A percentile compares a stretch with the other conserved stretches of the same genome.
Evolutionary conservation across 2,797 vertebrate species (phyloP).

Genomic region (Yasuhikotakia modesta): DNA sequence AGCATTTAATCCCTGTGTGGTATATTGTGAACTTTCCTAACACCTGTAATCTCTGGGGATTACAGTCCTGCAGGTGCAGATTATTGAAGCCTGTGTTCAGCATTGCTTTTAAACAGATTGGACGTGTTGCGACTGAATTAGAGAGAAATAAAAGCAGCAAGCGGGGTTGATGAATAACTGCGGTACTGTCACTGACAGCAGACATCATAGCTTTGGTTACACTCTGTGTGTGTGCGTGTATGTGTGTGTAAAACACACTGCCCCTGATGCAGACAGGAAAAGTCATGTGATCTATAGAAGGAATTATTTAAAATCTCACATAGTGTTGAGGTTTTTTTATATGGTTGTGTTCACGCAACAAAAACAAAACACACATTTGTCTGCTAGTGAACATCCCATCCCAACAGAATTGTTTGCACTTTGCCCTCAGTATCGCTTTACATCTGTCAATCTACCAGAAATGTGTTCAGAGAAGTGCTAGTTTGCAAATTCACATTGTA

Average conservation of each 20-base stretch:
- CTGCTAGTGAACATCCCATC: not conserved
- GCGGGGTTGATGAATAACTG: slow-evolving; percentile 52
- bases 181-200: slow-evolving; percentile 50
- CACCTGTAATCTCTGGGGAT: slow-evolving; percentile 54
- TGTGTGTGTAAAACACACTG: slow-evolving; percentile 20
- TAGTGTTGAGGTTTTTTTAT: not conserved
- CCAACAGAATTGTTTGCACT: not conserved
- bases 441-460: slow-evolving; percentile 9
- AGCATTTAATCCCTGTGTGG: slow-evolving; percentile 10
- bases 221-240: slow-evolving; percentile 3
- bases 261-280: slow-evolving; percentile 29
- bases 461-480: slow-evolving; percentile 18
- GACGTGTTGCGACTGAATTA: not conserved
- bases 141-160: slow-evolving; percentile 1
- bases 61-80: slow-evolving; percentile 43
- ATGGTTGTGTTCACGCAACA: not conserved
- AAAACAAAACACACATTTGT: too few species aligned
- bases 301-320: slow-evolving; percentile 24
- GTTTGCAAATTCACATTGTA: slow-evolving; percentile 27
- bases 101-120: slow-evolving; percentile 38
- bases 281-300: slow-evolving; percentile 30
- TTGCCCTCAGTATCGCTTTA: not conserved
- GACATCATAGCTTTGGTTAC: slow-evolving; percentile 40
- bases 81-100: slow-evolving; percentile 24
- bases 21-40: slow-evolving; percentile 43